A percentile compares a stretch with the other conserved stretches of the same genome.
Evolutionary conservation across 2,113 vertebrate genomes (phyloP).

Genomic region (Xerus inauris): DNA sequence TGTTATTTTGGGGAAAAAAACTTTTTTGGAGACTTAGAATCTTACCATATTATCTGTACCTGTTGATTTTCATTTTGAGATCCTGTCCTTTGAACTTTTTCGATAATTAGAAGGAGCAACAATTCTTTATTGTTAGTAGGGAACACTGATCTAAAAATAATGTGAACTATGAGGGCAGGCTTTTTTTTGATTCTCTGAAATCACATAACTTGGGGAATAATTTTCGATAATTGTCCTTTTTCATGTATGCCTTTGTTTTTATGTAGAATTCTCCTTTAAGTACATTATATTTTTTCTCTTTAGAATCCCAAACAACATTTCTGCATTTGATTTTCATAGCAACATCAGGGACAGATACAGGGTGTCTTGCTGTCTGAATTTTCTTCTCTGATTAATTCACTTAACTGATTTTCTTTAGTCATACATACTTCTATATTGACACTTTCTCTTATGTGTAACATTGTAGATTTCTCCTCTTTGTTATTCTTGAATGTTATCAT

Average conservation of each 20-base stretch:
- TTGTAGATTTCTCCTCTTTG: neutral
- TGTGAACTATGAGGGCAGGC: neutral
- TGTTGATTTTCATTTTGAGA: conserved; percentile 44
- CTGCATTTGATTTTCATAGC: conserved; percentile 24
- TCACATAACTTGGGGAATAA: conserved; percentile 27
- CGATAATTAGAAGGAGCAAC: neutral
- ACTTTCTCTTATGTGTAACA: neutral
- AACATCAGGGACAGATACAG: conserved; percentile 55
- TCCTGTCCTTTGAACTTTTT: neutral
- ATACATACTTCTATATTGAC: neutral
- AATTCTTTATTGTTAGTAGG: conserved; percentile 13
- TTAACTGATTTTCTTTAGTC: conserved; percentile 30
- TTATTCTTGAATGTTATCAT: conserved; percentile 6
- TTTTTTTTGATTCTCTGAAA: conserved; percentile 16
- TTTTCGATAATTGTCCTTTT: conserved; percentile 55
- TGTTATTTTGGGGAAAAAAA: neutral
- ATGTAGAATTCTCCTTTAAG: neutral
- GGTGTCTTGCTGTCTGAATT: conserved; percentile 21
- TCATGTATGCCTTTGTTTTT: neutral
- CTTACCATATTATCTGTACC: conserved; percentile 54
- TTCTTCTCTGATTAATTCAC: conserved; percentile 42
- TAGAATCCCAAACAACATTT: conserved; percentile 26
- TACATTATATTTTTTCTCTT: neutral
- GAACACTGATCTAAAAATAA: conserved; percentile 9
- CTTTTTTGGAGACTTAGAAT: conserved; percentile 47